Conservation (phyloP, 2,888 invertebrate genomes). For the Drosophila robusta region DNA sequence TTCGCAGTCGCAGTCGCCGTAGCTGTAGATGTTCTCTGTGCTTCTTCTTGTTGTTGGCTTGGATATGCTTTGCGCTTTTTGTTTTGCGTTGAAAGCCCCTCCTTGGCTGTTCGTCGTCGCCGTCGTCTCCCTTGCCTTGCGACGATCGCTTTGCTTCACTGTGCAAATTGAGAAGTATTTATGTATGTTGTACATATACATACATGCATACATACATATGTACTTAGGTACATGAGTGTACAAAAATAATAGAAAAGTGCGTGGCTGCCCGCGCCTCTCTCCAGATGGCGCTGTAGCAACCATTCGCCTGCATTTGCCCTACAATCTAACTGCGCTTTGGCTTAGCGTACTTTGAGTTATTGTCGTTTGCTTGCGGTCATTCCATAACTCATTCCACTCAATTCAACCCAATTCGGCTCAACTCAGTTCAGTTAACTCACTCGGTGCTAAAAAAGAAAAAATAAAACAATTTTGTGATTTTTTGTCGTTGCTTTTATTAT, state of each 20-base stretch:
- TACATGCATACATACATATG: not conserved
- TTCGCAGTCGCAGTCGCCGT: slow-evolving; percentile 33
- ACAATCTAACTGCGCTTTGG: slow-evolving; percentile 14
- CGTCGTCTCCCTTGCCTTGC: slow-evolving; percentile 4
- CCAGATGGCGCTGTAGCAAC: not conserved
- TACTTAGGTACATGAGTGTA: not conserved
- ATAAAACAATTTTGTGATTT: slow-evolving; percentile 52
- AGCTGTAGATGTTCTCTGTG: slow-evolving; percentile 31
- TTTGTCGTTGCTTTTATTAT: slow-evolving; percentile 47
- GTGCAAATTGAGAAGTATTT: slow-evolving; percentile 17
- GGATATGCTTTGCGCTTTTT: slow-evolving; percentile 44
- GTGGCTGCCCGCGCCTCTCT: slow-evolving; percentile 7
- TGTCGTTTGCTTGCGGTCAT: slow-evolving; percentile 1
- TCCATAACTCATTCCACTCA: slow-evolving; percentile 27
- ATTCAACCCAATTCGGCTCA: slow-evolving; percentile 7
- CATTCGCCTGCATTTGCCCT: slow-evolving; percentile 2
- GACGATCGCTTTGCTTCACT: slow-evolving; percentile 27
- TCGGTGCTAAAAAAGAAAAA: slow-evolving; percentile 44
- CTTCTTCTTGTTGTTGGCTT: slow-evolving; percentile 25
- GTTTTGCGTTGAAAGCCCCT: slow-evolving; percentile 24
- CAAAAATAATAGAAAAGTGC: slow-evolving; percentile 39
- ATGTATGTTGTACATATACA: not conserved
- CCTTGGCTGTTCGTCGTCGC: slow-evolving; percentile 10
- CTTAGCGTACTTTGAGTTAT: slow-evolving; percentile 28
- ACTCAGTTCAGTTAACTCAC: slow-evolving; percentile 15